Conservation (phyloP, 2,797 vertebrate genomes). For the Tamandua tetradactyla region DNA sequence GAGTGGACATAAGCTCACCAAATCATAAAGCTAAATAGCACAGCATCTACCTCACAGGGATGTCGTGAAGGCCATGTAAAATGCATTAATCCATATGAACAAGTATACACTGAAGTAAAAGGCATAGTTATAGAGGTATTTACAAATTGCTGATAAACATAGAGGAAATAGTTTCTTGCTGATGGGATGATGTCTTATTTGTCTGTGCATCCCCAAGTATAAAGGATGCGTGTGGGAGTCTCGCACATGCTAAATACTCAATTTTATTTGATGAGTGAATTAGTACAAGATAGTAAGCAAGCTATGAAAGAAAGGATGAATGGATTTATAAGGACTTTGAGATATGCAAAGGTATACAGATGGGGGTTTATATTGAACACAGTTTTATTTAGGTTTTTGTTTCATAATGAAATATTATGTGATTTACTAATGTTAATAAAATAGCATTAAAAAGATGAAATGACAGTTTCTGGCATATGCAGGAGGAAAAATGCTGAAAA, state of each 20-base stretch:
- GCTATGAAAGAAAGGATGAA: neutral
- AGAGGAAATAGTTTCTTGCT: neutral
- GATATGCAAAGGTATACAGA: neutral
- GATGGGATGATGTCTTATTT: neutral
- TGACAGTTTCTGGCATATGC: neutral
- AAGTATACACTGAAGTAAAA: neutral
- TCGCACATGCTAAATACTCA: neutral
- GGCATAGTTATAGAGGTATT: neutral
- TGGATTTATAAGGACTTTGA: neutral
- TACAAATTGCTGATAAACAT: neutral
- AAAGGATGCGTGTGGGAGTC: neutral
- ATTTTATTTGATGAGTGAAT: neutral
- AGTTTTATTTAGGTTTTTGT: too few species aligned
- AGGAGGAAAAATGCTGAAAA: neutral
- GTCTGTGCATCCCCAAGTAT: neutral
- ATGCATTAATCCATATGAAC: neutral
- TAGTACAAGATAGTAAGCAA: neutral
- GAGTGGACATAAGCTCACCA: too few species aligned
- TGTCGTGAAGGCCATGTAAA: too few species aligned
- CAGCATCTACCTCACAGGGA: too few species aligned
- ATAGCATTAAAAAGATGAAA: neutral
- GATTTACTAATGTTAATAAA: too few species aligned
- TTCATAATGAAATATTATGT: neutral
- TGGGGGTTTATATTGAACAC: too few species aligned
- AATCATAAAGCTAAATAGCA: too few species aligned